Base-by-base conservation (phyloP, 1,140 invertebrate species). In the Brachionus rubens region DNA sequence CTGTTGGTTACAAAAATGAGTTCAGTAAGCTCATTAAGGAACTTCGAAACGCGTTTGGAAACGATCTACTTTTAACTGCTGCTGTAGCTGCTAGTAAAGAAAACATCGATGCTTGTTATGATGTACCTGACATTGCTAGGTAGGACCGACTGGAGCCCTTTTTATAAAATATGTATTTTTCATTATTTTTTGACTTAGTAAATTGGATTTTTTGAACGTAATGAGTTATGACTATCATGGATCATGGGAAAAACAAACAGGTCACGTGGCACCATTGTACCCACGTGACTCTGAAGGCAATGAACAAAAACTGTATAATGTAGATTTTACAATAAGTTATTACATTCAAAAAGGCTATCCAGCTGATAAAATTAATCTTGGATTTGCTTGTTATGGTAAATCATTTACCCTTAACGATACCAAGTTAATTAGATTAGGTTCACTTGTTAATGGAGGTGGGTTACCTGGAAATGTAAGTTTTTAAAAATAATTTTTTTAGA, bases 181-280 rank as follows among this genome's bases (percentile, higher is more conserved):
- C 5, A 65, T 24, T 65, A 24, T 2, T 36, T 62, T 14, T 33
- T 78, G 47, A 83, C n/a, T n/a, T n/a, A 92, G 91, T 80, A 89
- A 94, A 83, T 83, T 97, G 75, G 94, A 98, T 85, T 96, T 95
- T 87, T 91, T 98, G 85, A 97, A 96, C 85, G 87, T 97, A 26
- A 86, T 86, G 85, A 79, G 96, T 90, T 88, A 96, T 86, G 75
- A 76, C 28, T 47, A 52, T 76, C 75, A 76, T 62, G 75, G 75
- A 10, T 14, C 33, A 12, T 76, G 75, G 93, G 92, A 95, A 81
- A 91, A 91, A 30, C 90, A 92, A 82, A 94, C 93, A 14, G 84
- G 83, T 1, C 82, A 83, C 77, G 80, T 85, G 48, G 78, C 82
- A 10, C 82, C 83, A 12, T 80, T 86, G 1, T 82, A 80, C 75